A percentile compares a stretch with the other conserved stretches of the same genome.
These are phyloP conservation scores for Megaceryle maxima DNA, from an alignment of 2,113 vertebrate species.

Conservation along the genomic window DNA sequence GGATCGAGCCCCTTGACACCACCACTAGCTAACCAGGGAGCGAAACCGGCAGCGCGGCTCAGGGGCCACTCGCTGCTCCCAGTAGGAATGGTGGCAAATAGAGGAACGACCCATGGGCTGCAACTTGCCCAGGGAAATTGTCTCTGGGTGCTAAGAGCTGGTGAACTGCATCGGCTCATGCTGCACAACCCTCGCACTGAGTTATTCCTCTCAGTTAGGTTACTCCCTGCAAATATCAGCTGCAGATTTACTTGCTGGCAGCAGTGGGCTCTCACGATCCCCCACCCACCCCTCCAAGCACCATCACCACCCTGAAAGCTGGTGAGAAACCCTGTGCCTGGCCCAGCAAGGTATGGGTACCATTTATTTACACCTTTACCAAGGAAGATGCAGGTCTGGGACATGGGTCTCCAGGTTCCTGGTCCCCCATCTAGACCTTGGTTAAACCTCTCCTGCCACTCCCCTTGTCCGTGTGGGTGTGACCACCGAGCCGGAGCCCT, in stretches of 20 bases:
- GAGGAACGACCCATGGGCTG: background rate
- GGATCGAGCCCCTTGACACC: background rate
- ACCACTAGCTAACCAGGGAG: background rate
- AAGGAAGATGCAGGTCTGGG: background rate
- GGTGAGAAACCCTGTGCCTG: background rate
- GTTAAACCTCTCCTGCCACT: background rate
- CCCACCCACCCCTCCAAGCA: background rate
- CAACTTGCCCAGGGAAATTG: background rate
- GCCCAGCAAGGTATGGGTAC: rapidly evolving
- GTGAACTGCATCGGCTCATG: background rate
- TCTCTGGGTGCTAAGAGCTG: background rate
- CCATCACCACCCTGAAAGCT: rapidly evolving
- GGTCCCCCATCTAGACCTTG: background rate
- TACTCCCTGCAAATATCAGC: background rate
- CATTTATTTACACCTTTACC: background rate
- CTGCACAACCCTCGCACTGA: background rate
- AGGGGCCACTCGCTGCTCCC: rapidly evolving
- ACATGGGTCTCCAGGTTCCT: background rate
- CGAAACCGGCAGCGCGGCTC: background rate
- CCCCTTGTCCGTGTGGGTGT: background rate
- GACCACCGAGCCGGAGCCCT: background rate
- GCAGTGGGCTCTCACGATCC: background rate
- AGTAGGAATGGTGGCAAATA: background rate
- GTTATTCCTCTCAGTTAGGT: background rate
- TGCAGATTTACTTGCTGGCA: background rate